Conservation (phyloP, 2,888 invertebrate species). For the Tribolium freemani region DNA sequence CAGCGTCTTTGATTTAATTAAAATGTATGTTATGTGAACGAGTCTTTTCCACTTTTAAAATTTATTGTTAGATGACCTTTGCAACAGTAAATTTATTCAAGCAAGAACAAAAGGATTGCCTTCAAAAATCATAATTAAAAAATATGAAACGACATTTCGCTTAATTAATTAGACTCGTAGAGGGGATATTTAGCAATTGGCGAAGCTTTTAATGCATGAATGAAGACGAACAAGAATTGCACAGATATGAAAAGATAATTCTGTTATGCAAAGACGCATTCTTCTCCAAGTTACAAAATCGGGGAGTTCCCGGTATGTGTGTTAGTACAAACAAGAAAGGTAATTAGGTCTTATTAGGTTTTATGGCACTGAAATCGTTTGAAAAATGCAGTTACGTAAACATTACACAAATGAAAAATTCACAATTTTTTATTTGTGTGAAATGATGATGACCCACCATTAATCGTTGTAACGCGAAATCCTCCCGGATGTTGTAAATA, state of each 20-base stretch:
- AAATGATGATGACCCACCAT: constrained; percentile 27
- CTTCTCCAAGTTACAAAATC: background rate
- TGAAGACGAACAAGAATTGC: background rate
- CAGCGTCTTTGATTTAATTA: background rate
- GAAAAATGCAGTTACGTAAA: constrained; percentile 12
- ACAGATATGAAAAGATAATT: background rate
- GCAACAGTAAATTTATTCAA: constrained; percentile 15
- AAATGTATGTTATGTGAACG: constrained; percentile 21
- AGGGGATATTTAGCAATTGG: background rate
- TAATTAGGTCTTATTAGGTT: background rate
- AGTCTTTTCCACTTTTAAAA: constrained; percentile 21
- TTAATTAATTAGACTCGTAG: background rate
- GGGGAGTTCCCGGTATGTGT: background rate
- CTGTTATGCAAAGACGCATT: constrained; percentile 6
- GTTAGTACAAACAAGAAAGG: background rate
- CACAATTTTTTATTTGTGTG: too few species aligned
- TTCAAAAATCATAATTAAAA: constrained; percentile 9
- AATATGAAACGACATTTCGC: background rate
- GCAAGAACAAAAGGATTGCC: constrained; percentile 21
- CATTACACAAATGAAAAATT: background rate
- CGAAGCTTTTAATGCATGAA: background rate
- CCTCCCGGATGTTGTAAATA: constrained; percentile 31
- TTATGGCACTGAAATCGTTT: background rate
- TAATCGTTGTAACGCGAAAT: constrained; percentile 13
- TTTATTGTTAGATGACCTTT: constrained; percentile 22